A percentile compares a stretch with the other conserved stretches of the same genome.
These are phyloP conservation scores for Ceyx cyanopectus DNA, from an alignment of 2,113 vertebrate genomes.

Conservation along the genomic window DNA sequence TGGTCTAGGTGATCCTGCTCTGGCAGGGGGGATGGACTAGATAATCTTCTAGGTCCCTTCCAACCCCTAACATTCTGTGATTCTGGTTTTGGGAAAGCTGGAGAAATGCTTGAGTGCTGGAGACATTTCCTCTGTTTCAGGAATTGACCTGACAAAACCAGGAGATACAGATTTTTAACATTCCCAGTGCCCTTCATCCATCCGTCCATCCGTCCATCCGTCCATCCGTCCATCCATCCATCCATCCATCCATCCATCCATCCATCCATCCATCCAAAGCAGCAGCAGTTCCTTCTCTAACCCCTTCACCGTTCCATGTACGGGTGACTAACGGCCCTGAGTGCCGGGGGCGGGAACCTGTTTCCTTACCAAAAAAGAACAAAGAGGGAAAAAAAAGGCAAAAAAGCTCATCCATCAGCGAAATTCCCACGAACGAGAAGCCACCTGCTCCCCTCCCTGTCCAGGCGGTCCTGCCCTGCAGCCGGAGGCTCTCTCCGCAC, in stretches of 20 bases:
- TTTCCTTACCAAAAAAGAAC: neutral
- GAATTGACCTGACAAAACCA: neutral
- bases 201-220: neutral
- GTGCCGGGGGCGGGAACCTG: neutral
- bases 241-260: neutral
- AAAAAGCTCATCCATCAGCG: neutral
- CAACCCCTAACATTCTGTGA: too few species aligned
- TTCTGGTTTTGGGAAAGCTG: neutral
- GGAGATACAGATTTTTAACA: neutral
- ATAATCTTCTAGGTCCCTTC: too few species aligned
- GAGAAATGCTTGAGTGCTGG: neutral
- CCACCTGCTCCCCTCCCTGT: neutral
- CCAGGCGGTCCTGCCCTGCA: neutral
- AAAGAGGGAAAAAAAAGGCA: neutral
- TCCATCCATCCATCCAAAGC: neutral
- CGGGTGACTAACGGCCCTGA: conserved; percentile 9
- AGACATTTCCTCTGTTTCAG: neutral
- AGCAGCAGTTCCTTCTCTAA: neutral
- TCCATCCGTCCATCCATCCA: neutral
- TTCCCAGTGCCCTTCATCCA: neutral
- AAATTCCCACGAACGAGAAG: neutral
- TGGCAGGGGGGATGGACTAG: too few species aligned
- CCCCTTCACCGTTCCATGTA: neutral
- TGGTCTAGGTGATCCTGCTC: too few species aligned
- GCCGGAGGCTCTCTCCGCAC: neutral